Percentiles rank a stretch among this genome's conserved stretches.
phyloP scores from a whole-genome alignment of 2,888 invertebrate genomes.

The Lithophane ornitopus region DNA sequence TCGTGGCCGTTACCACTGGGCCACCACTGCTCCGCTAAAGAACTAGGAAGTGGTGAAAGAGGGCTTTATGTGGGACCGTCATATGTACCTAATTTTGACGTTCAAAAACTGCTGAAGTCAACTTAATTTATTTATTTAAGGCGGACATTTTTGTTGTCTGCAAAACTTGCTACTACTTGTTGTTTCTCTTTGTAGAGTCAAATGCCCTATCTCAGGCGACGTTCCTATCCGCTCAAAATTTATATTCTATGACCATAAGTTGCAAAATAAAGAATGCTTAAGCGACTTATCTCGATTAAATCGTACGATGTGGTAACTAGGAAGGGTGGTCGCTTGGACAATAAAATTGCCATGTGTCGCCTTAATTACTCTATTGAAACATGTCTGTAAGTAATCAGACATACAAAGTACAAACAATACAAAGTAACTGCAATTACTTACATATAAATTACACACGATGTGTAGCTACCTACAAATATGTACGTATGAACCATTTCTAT shows the following conservation, averaged over 20 bases:
- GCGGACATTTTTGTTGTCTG: background rate
- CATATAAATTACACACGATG: slow-evolving; percentile 35
- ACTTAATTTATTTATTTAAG: too few species aligned
- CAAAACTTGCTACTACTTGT: background rate
- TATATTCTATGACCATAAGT: slow-evolving; percentile 77
- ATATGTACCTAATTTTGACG: too few species aligned
- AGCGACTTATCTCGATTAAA: slow-evolving; percentile 85
- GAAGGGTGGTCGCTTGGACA: slow-evolving; percentile 82
- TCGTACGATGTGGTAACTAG: slow-evolving; percentile 84
- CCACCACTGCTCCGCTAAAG: too few species aligned
- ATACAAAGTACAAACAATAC: slow-evolving; percentile 58
- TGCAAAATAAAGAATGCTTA: slow-evolving; percentile 86
- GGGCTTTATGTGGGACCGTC: too few species aligned
- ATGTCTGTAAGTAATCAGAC: slow-evolving; percentile 54
- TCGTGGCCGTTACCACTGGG: too few species aligned
- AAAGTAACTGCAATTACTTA: slow-evolving; percentile 21
- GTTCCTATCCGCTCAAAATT: slow-evolving; percentile 12
- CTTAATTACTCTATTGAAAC: slow-evolving; percentile 75
- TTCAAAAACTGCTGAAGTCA: too few species aligned
- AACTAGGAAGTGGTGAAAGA: too few species aligned
- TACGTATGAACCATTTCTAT: too few species aligned
- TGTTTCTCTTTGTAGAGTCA: background rate
- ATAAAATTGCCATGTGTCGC: slow-evolving; percentile 83
- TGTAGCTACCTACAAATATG: background rate
- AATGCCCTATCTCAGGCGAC: background rate